Base-by-base conservation (phyloP, 1,140 invertebrate genomes). In the Zophobas morio region DNA sequence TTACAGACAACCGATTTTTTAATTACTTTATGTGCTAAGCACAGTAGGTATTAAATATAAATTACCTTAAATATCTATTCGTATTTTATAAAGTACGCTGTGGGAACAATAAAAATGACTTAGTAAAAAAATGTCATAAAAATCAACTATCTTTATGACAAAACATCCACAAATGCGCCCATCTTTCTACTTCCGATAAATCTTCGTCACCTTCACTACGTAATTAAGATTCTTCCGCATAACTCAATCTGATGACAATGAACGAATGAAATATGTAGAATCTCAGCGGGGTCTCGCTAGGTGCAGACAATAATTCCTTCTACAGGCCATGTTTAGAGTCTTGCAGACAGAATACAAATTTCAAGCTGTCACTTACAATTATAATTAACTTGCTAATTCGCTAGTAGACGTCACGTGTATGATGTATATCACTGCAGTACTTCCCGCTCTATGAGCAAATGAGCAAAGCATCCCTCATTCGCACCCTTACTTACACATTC, bases 351-450 rank as follows among this genome's bases (percentile, higher is more conserved):
- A 73, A 77, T 78, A 82, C 80, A 80, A 81, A 82, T 82, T 75
- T 81, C 60, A 75, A 78, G 71, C 78, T 82, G 81, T 82, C 81
- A 81, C 80, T 78, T 81, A 78, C 81, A 82, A 82, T 82, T 74
- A 81, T 80, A 82, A 82, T 81, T 82, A 82, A 82, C 81, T 82
- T 82, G 81, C 81, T 82, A 82, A 82, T 82, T 82, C 78, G 78
- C 74, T 76, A 63, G 73, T 66, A 76, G 70, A 79, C 54, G 77
- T 79, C 77, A 70, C 60, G 72, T 53, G 40, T 70, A 75, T 78
- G 72, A 78, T 78, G 72, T 78, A 74, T 74, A 74, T 60, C 71
- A 70, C 63, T 70, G 60, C 75, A 76, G 49, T 66, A 70, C 75
- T 54, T 70, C 53, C 46, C 53, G 36, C 60, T 70, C 39, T 53